phyloP scores from a whole-genome alignment of 2,797 vertebrate species.

The Pipistrellus nathusii region DNA sequence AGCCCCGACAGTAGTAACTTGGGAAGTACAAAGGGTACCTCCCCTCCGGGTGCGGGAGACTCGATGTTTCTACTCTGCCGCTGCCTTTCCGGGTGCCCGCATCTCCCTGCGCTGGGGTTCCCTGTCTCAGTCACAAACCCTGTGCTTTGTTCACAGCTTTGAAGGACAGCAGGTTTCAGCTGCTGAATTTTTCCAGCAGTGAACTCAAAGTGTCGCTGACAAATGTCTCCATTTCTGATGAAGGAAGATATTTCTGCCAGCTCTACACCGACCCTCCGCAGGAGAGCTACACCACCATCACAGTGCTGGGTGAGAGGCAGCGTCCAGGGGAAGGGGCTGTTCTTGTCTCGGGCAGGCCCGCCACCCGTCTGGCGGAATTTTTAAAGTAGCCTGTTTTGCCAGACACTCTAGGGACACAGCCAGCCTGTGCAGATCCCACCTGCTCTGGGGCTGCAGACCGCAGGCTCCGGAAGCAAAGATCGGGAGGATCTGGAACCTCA shows the following conservation, averaged over 20 bases:
- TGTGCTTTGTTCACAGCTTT: conserved; percentile 90
- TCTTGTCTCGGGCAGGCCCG: conserved; percentile 53
- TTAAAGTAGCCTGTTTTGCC: conserved; percentile 74
- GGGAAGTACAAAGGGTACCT: background rate
- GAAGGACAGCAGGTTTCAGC: conserved; percentile 98
- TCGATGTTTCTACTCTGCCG: fast-evolving
- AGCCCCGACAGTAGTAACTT: background rate
- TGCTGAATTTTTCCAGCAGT: conserved; percentile 99
- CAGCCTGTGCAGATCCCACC: conserved; percentile 66
- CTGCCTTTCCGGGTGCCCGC: background rate
- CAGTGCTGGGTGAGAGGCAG: conserved; percentile 93
- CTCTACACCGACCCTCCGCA: conserved; percentile 98
- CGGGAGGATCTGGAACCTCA: conserved; percentile 68
- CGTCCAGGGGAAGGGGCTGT: too few relatives aligned
- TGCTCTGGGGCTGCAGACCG: conserved; percentile 61
- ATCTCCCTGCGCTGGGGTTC: fast-evolving
- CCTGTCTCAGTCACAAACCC: background rate
- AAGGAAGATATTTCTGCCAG: conserved; percentile 98
- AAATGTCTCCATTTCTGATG: conserved; percentile 97
- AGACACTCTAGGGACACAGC: conserved; percentile 61
- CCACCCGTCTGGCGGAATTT: conserved; percentile 65
- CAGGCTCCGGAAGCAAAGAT: conserved; percentile 65
- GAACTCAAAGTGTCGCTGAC: conserved; percentile 97
- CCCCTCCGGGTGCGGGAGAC: background rate
- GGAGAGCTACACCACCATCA: conserved; percentile 97